A percentile compares a stretch with the other conserved stretches of the same genome.
These are phyloP conservation scores for Pomacea maculata DNA, from an alignment of 1,140 invertebrate genomes.

Conservation along the genomic window DNA sequence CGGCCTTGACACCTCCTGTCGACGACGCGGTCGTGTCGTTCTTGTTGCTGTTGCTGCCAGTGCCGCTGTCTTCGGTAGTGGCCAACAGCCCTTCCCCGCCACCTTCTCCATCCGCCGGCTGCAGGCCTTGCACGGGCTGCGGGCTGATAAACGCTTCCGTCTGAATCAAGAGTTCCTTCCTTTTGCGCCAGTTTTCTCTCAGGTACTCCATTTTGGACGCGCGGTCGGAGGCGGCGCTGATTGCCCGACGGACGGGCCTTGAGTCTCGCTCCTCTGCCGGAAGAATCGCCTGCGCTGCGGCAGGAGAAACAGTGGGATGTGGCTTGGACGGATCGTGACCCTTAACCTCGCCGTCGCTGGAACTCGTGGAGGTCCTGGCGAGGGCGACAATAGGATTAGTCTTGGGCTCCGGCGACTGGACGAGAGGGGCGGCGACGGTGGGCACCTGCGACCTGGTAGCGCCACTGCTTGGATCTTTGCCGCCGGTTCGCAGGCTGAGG, in stretches of 20 bases:
- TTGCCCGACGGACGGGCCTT: conserved; percentile 19
- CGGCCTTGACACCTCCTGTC: neutral
- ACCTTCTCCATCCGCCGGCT: neutral
- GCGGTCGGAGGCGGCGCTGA: conserved; percentile 24
- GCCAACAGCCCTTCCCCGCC: neutral
- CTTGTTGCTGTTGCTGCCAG: neutral
- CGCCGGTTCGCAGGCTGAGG: neutral
- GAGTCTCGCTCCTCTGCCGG: neutral
- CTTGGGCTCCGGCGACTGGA: neutral
- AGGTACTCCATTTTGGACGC: conserved; percentile 31
- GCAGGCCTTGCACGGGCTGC: neutral
- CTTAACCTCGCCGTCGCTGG: neutral
- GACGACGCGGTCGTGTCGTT: too few relatives aligned
- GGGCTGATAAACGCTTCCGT: conserved; percentile 28
- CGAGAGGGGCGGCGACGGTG: neutral
- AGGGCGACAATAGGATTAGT: neutral
- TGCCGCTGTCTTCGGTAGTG: neutral
- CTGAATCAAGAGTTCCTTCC: conserved; percentile 37
- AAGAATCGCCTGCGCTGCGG: neutral
- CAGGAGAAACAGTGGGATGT: neutral
- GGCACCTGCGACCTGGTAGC: neutral
- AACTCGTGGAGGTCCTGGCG: too few relatives aligned
- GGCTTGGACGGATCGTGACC: neutral
- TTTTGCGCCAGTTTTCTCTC: conserved; percentile 31
- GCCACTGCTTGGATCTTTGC: neutral